Percentiles rank a stretch among this genome's conserved stretches.
phyloP scores from a whole-genome alignment of 2,888 invertebrate species.

The Sinodicranocentrus sp. region DNA sequence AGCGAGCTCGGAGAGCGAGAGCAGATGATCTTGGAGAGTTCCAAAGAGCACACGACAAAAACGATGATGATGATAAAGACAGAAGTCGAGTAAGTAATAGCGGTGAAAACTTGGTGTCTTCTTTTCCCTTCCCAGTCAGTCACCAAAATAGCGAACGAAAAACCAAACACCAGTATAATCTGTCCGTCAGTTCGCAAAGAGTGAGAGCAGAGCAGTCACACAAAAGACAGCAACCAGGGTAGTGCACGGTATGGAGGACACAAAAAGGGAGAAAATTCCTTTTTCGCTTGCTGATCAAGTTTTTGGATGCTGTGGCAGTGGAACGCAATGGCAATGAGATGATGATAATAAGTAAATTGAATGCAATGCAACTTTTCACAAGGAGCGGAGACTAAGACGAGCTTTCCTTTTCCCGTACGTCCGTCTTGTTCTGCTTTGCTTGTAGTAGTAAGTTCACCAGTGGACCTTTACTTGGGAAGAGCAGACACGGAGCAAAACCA shows the following conservation, averaged over 20 bases:
- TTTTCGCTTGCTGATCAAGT: slow-evolving; percentile 18
- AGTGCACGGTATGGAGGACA: slow-evolving; percentile 34
- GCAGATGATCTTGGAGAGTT: slow-evolving; percentile 14
- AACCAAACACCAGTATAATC: slow-evolving; percentile 43
- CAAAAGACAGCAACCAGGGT: slow-evolving; percentile 43
- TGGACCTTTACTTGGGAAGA: slow-evolving; percentile 53
- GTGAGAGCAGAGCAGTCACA: slow-evolving; percentile 36
- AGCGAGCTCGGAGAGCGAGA: neutral
- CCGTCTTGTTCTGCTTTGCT: slow-evolving; percentile 69
- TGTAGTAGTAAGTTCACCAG: slow-evolving; percentile 52
- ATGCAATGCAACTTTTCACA: slow-evolving; percentile 66
- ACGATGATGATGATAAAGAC: slow-evolving; percentile 28
- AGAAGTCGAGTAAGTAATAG: slow-evolving; percentile 31
- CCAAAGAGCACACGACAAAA: slow-evolving; percentile 18
- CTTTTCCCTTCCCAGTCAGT: slow-evolving; percentile 51
- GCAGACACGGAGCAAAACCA: slow-evolving; percentile 27
- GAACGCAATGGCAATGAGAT: slow-evolving; percentile 34
- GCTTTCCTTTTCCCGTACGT: slow-evolving; percentile 69
- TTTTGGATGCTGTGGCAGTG: slow-evolving; percentile 51
- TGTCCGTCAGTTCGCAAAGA: slow-evolving; percentile 32
- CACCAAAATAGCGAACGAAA: slow-evolving; percentile 41
- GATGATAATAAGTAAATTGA: slow-evolving; percentile 70
- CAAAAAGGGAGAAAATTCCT: slow-evolving; percentile 62
- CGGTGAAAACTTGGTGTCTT: slow-evolving; percentile 61
- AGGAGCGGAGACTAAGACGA: slow-evolving; percentile 39